Evolutionary conservation across 2,113 vertebrate genomes (phyloP), one percentile per base, ranked within the genome.

Genomic region (Heterotis niloticus): DNA sequence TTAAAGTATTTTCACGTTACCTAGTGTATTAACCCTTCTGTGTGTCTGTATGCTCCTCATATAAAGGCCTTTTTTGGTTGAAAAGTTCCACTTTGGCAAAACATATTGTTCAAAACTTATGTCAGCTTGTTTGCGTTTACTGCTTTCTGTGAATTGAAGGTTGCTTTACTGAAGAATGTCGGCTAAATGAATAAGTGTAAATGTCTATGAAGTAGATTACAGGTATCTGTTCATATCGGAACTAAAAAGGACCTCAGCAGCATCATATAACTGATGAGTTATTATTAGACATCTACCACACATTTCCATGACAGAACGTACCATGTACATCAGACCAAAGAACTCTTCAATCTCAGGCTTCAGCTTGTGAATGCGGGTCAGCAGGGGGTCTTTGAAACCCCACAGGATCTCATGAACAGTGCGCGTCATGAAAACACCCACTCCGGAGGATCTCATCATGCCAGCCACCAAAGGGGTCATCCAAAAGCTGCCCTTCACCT

Each of bases 251-350:
- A 4, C 7, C 34, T 4, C 34, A 70, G 68, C 20, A 24, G 28
- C 7, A 14, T 44, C 5, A 44, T 0, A 51, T 14, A 4, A 26
- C n/a, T 69, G 28, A 12, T 34, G n/a, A 65, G 10, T 13, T 16
- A 29, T 73, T 11, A 54, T 16, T 73, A 13, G 51, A 12, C 28
- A 60, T 51, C 20, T 44, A 44, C 18, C 64, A 26, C 13, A 28
- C 44, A n/a, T n/a, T n/a, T 75, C 14, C 13, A 12, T 44, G 24
- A 75, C 1, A 23, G 52, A 16, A 26, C 84, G 83, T 91, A 96
- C 98, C 91, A 95, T 92, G 80, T 89, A 89, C 90, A 97, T 98
- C 29, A 97, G 88, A 1, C 98, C 98, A 62, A 99, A 99, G 5
- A 87, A 24, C 0, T 90, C 87, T 1, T 94, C 92, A 4, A 98